Evolutionary conservation across 2,888 invertebrate species (phyloP).

Genomic region (Agonopterix alstromeriana): DNA sequence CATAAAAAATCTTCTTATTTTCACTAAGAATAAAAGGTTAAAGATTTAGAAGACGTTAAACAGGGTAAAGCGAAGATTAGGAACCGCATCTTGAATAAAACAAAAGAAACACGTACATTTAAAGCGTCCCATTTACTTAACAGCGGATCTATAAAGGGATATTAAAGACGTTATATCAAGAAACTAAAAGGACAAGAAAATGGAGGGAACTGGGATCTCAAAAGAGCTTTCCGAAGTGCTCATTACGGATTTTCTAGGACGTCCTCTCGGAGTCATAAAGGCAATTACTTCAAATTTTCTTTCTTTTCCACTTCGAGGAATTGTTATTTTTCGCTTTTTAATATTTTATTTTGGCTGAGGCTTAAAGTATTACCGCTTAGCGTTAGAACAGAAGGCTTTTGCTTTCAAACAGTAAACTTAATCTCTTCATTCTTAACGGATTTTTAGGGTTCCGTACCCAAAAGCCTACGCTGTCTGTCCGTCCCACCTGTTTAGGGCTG

Average conservation of each 20-base stretch:
- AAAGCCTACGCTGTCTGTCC: too few species aligned
- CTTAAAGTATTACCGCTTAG: background rate
- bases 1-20: background rate
- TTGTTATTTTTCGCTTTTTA: slow-evolving; percentile 8
- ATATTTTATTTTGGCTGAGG: slow-evolving; percentile 1
- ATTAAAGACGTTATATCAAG: slow-evolving; percentile 22
- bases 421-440: too few species aligned
- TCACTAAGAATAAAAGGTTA: background rate
- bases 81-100: slow-evolving; percentile 2
- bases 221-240: slow-evolving; percentile 40
- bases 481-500: too few species aligned
- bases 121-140: slow-evolving; percentile 14
- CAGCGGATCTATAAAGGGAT: slow-evolving; percentile 20
- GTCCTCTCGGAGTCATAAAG: slow-evolving; percentile 38
- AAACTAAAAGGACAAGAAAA: slow-evolving; percentile 24
- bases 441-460: too few species aligned
- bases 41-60: background rate
- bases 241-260: slow-evolving; percentile 39
- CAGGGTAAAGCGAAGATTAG: background rate
- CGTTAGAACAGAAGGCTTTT: too few species aligned
- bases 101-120: slow-evolving; percentile 6
- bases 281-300: slow-evolving; percentile 40
- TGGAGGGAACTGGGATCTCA: slow-evolving; percentile 26
- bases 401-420: too few species aligned
- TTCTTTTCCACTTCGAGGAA: slow-evolving; percentile 15